Evolutionary conservation across 2,113 vertebrate genomes (phyloP).

Genomic region (Anoplopoma fimbria): DNA sequence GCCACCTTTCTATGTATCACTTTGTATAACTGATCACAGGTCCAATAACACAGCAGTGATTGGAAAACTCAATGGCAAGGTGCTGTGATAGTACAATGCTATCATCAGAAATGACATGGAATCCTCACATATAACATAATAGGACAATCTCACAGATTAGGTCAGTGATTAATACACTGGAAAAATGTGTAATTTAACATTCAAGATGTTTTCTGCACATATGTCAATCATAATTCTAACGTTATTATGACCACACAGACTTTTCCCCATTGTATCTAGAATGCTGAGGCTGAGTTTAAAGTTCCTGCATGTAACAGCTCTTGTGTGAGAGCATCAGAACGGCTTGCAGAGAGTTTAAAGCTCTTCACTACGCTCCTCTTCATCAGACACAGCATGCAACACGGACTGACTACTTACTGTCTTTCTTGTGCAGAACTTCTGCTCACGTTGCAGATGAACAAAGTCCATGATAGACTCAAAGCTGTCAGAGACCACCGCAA

Average conservation of each 20-base stretch:
- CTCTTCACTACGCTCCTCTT: background rate
- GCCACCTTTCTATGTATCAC: background rate
- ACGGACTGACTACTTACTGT: conserved; percentile 77
- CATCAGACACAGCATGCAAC: conserved; percentile 42
- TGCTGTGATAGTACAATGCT: background rate
- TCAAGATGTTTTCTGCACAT: background rate
- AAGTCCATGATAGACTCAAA: conserved; percentile 77
- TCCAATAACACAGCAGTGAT: background rate
- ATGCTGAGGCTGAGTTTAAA: background rate
- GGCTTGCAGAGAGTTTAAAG: background rate
- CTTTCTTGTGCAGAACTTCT: conserved; percentile 74
- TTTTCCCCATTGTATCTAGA: background rate
- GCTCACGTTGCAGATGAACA: conserved; percentile 75
- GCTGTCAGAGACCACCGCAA: conserved; percentile 65
- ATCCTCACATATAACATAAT: background rate
- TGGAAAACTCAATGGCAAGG: background rate
- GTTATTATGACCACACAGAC: background rate
- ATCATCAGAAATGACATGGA: background rate
- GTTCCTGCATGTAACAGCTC: background rate
- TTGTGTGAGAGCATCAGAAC: background rate
- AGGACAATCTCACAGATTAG: background rate
- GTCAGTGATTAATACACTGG: background rate
- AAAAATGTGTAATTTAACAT: too few species aligned
- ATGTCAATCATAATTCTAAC: background rate
- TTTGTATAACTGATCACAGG: background rate